phyloP scores from a whole-genome alignment of 2,113 vertebrate genomes.

The Protomyctophum bolini region DNA sequence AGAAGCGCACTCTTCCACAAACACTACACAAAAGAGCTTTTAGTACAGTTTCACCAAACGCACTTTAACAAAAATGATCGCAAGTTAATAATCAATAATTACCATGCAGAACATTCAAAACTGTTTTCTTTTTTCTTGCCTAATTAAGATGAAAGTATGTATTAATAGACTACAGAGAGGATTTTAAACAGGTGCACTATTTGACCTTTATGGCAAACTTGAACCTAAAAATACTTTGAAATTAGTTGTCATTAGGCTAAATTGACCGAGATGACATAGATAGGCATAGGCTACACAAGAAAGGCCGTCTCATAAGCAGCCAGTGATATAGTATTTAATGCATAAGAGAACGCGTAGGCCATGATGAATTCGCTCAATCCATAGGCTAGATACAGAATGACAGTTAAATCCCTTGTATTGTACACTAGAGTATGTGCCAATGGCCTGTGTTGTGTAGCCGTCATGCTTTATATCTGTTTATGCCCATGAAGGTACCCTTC shows the following conservation, averaged over 20 bases:
- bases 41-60: background rate
- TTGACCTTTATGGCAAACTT: constrained; percentile 25
- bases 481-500: constrained; percentile 26
- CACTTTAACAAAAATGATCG: background rate
- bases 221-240: background rate
- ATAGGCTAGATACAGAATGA: no score
- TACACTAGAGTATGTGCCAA: no score
- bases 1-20: background rate
- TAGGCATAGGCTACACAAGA: background rate
- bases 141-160: background rate
- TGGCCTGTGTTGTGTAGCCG: no score
- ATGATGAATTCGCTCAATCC: no score
- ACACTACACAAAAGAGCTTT: background rate
- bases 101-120: background rate
- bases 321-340: no score
- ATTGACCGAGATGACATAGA: background rate
- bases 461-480: constrained; percentile 7
- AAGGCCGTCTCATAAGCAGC: no score
- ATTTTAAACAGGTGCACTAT: constrained; percentile 1
- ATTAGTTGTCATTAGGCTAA: background rate
- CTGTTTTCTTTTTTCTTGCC: background rate
- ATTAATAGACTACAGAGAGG: background rate
- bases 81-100: background rate
- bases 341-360: no score
- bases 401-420: no score